These are phyloP conservation scores for Cairina moschata DNA, from an alignment of 2,113 vertebrate species.

Conservation along the genomic window DNA sequence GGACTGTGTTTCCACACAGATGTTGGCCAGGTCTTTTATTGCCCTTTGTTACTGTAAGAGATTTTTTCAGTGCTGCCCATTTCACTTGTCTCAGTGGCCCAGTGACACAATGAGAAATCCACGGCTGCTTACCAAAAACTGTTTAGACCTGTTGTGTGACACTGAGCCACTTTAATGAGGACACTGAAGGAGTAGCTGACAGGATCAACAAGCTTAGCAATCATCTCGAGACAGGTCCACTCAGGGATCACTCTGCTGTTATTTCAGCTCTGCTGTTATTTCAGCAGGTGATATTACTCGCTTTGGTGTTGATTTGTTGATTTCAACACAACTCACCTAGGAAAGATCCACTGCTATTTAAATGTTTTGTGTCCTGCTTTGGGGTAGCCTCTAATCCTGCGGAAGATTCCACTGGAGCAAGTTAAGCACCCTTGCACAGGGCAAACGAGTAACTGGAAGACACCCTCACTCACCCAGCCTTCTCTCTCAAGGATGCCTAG, in stretches of 20 bases:
- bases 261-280: neutral
- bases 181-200: neutral
- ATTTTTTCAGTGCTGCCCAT: neutral
- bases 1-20: neutral
- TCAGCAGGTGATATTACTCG: neutral
- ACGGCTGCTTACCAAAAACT: neutral
- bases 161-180: neutral
- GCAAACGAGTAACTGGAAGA: neutral
- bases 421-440: neutral
- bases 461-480: neutral
- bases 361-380: neutral
- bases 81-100: neutral
- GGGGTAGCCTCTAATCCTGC: neutral
- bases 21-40: neutral
- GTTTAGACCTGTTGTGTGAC: neutral
- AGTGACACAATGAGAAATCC: neutral
- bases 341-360: neutral
- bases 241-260: neutral
- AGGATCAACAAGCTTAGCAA: neutral
- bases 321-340: too few relatives aligned
- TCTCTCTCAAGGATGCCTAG: neutral
- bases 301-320: too few relatives aligned
- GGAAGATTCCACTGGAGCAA: neutral
- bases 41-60: neutral
- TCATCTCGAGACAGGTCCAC: neutral